A percentile compares a stretch with the other conserved stretches of the same genome.
Conservation (phyloP, 1,140 invertebrate genomes). For the Hyles vespertilio region DNA sequence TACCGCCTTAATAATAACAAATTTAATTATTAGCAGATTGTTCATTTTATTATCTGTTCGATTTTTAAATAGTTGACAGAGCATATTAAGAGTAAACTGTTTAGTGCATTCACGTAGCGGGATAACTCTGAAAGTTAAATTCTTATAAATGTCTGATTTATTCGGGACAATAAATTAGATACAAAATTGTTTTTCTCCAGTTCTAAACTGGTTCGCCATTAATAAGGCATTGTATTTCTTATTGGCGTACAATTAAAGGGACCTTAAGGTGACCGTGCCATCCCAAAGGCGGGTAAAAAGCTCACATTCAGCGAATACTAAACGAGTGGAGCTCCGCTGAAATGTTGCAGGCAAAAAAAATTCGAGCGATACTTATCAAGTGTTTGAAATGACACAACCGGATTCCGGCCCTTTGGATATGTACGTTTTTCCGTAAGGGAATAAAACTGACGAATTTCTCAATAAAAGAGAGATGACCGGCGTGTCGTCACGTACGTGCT, state of each 20-base stretch:
- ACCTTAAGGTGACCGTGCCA: conserved; percentile 67
- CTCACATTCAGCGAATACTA: conserved; percentile 61
- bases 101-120: neutral
- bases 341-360: conserved; percentile 64
- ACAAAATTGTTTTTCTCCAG: conserved; percentile 11
- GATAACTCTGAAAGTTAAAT: too few relatives aligned
- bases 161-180: neutral
- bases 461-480: conserved; percentile 72
- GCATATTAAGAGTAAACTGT: too few relatives aligned
- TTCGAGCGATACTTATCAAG: conserved; percentile 72
- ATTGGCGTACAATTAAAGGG: conserved; percentile 67
- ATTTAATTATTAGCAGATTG: conserved; percentile 67
- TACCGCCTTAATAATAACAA: conserved; percentile 65
- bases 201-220: conserved; percentile 34
- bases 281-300: conserved; percentile 56
- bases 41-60: conserved; percentile 62
- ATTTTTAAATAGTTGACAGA: conserved; percentile 4
- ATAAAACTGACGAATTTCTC: conserved; percentile 76
- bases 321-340: conserved; percentile 62
- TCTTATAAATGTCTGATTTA: too few relatives aligned
- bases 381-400: conserved; percentile 76
- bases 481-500: conserved; percentile 62
- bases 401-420: conserved; percentile 64
- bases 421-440: conserved; percentile 55
- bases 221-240: conserved; percentile 65